Evolutionary conservation across 2,888 invertebrate genomes (phyloP).

Genomic region (Phorcus lineatus): DNA sequence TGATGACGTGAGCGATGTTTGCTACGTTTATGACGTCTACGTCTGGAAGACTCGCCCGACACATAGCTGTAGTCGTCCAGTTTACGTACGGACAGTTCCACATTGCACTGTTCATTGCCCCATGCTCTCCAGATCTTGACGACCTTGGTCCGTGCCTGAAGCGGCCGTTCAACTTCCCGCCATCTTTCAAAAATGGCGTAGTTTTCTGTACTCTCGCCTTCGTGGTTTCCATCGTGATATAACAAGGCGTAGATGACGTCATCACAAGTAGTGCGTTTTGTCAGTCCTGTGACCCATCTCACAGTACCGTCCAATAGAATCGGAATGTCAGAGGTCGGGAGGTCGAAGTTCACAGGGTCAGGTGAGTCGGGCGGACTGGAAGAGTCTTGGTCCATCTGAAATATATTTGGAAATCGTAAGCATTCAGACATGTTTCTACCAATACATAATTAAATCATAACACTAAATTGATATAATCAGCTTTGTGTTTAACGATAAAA

Average conservation of each 20-base stretch:
- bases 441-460: too few relatives aligned
- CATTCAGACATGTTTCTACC: too few relatives aligned
- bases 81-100: constrained; percentile 70
- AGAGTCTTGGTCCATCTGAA: constrained; percentile 3
- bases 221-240: constrained; percentile 77
- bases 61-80: constrained; percentile 57
- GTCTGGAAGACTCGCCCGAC: constrained; percentile 28
- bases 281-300: constrained; percentile 88
- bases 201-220: constrained; percentile 85
- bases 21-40: constrained; percentile 41
- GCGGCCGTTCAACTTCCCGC: constrained; percentile 80
- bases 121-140: constrained; percentile 88
- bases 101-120: constrained; percentile 84
- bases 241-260: constrained; percentile 86
- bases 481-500: too few relatives aligned
- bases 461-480: too few relatives aligned
- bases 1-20: constrained; percentile 22
- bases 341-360: constrained; percentile 15
- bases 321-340: constrained; percentile 53
- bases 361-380: background rate
- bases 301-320: constrained; percentile 86
- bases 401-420: background rate
- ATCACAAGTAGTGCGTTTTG: constrained; percentile 85
- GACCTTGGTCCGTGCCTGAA: constrained; percentile 82
- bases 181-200: constrained; percentile 80